Evolutionary conservation across 2,888 invertebrate species (phyloP).

Genomic region (Phyllotreta cruciferae): DNA sequence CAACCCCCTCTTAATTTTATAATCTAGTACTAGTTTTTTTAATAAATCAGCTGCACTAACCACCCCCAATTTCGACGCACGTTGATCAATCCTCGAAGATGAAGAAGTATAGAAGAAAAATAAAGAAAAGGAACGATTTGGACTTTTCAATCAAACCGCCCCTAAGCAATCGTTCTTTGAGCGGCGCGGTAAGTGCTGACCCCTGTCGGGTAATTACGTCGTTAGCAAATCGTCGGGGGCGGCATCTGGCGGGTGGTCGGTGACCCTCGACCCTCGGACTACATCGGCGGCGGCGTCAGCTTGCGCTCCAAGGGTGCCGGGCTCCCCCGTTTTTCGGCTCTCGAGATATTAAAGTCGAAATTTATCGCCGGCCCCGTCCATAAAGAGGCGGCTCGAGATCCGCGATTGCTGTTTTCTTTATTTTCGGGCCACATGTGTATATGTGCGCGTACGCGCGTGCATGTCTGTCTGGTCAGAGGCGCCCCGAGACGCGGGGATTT

Average conservation of each 20-base stretch:
- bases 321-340: slow-evolving; percentile 1
- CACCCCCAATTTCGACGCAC: too few species aligned
- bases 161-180: background rate
- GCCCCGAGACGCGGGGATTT: slow-evolving; percentile 11
- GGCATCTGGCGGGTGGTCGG: slow-evolving; percentile 49
- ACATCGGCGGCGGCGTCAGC: slow-evolving; percentile 59
- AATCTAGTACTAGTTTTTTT: too few species aligned
- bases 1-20: too few species aligned
- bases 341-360: slow-evolving; percentile 59
- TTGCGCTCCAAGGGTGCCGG: slow-evolving; percentile 56
- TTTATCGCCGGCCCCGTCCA: slow-evolving; percentile 56
- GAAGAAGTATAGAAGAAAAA: too few species aligned
- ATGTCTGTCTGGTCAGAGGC: slow-evolving; percentile 16
- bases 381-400: slow-evolving; percentile 53
- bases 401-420: slow-evolving; percentile 54
- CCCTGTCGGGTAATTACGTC: slow-evolving; percentile 56
- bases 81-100: too few species aligned
- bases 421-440: slow-evolving; percentile 37
- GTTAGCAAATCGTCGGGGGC: slow-evolving; percentile 57
- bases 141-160: slow-evolving; percentile 4
- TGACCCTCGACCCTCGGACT: slow-evolving; percentile 54
- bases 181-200: slow-evolving; percentile 33
- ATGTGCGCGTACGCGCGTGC: slow-evolving; percentile 6
- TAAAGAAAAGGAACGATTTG: too few species aligned
- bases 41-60: too few species aligned